Evolutionary conservation across 2,888 invertebrate genomes (phyloP), one percentile per base, ranked within the genome.

Genomic region (Camptogramma bilineatum): DNA sequence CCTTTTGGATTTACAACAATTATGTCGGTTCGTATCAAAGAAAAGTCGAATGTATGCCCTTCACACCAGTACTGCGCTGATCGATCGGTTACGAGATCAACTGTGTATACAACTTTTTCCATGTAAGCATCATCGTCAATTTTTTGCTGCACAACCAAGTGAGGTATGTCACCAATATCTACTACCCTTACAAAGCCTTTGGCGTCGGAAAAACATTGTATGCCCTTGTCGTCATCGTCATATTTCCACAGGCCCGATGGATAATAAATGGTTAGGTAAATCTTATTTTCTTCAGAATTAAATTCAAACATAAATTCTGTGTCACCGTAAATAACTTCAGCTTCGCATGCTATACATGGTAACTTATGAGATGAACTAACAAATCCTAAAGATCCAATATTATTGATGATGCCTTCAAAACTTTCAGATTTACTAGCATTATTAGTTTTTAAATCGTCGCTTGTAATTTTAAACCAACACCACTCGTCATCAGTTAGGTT

Each of bases 61-160:
- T 95, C 94, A 77, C 96, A 95, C 95, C 95, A 95, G 78, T 95
- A 96, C 69, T 94, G 90, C 0, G 95, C 95, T 0, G 95, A 92
- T 64, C 91, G 88, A 47, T 94, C 86, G 1, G 86, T 90, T 47
- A 94, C 84, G 0, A 94, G 79, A 69, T 93, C 86, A 1, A 96
- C 75, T 59, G 89, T 81, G 68, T 94, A 95, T 4, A 95, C 88
- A 16, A 81, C 71, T 82, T 92, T 93, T 74, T 86, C 87, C 54
- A 80, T 68, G 17, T 59, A 66, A 52, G 71, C 62, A 9, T 57
- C 61, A 19, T 62, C 54, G 13, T 63, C 54, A 31, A 46, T 48
- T 48, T 55, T 34, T 16, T 64, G 62, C 16, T 63, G 73, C 9
- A 78, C 28, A 67, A 78, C 75, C 56, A 84, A 67, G 58, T 78